Evolutionary conservation across 2,113 vertebrate species (phyloP).

Genomic region (Morone chrysops): DNA sequence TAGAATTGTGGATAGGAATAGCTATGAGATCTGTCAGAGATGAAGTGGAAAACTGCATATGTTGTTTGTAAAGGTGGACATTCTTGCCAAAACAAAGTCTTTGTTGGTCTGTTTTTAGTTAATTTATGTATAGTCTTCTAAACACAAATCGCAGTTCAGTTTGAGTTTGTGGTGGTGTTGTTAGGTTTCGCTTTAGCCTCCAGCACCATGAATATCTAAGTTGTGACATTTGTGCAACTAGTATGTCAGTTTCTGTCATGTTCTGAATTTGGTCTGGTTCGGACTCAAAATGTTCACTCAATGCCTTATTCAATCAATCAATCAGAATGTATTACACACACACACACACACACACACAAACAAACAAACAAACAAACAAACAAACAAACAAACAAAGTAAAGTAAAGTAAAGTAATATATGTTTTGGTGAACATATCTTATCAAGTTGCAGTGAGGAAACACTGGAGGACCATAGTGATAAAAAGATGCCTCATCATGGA

Average conservation of each 20-base stretch:
- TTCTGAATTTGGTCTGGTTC: background rate
- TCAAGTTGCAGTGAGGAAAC: too few species aligned
- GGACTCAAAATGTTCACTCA: background rate
- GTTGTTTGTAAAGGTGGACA: background rate
- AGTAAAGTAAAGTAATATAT: too few species aligned
- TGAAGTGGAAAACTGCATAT: background rate
- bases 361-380: too few species aligned
- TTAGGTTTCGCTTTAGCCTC: constrained; percentile 12
- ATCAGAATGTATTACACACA: too few species aligned
- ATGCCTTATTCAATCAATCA: too few species aligned
- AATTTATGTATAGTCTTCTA: background rate
- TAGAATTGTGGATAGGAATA: background rate
- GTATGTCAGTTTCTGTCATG: background rate
- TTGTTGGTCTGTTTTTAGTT: background rate
- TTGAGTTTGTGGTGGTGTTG: background rate
- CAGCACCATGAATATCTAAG: constrained; percentile 5
- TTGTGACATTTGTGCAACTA: background rate
- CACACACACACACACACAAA: too few species aligned
- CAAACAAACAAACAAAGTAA: too few species aligned
- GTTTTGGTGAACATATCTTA: too few species aligned
- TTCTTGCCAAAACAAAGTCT: background rate
- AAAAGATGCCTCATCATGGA: too few species aligned
- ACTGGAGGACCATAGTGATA: too few species aligned
- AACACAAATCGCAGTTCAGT: background rate
- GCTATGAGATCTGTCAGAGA: background rate